A percentile compares a stretch with the other conserved stretches of the same genome.
Evolutionary conservation across 2,888 invertebrate species (phyloP).

Genomic region (Diadegma fenestrale): DNA sequence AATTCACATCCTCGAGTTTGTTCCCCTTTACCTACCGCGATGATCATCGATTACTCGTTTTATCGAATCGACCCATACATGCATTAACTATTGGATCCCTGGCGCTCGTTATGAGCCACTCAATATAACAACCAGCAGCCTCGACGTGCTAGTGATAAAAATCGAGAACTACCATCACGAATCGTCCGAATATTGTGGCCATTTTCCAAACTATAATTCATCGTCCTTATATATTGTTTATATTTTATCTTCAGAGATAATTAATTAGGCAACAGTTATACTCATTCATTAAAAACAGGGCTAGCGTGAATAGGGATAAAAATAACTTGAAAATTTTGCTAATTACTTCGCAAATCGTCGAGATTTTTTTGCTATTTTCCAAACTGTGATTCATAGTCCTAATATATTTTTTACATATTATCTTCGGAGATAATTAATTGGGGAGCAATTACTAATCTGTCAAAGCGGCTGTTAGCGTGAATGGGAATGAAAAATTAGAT

Average conservation of each 20-base stretch:
- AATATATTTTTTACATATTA: background rate
- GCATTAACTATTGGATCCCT: background rate
- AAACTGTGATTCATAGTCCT: background rate
- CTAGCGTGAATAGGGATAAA: background rate
- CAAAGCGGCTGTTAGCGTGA: background rate
- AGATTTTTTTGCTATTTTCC: background rate
- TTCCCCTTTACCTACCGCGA: conserved; percentile 21
- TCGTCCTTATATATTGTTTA: background rate
- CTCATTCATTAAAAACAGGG: background rate
- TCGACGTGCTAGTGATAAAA: conserved; percentile 7
- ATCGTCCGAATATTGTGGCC: background rate
- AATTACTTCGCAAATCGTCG: background rate
- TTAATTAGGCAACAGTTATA: background rate
- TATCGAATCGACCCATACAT: conserved; percentile 31
- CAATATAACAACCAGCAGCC: conserved; percentile 24
- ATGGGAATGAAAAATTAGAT: background rate
- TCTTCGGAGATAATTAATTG: background rate
- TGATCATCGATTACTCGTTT: conserved; percentile 39
- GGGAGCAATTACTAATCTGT: background rate
- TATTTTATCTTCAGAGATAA: background rate
- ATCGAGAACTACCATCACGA: background rate
- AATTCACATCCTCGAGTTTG: conserved; percentile 21
- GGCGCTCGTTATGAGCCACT: background rate
- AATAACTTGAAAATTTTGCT: background rate
- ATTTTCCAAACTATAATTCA: background rate